A percentile compares a stretch with the other conserved stretches of the same genome.
Conservation (phyloP, 2,888 invertebrate genomes). For the Pollenia amentaria region DNA sequence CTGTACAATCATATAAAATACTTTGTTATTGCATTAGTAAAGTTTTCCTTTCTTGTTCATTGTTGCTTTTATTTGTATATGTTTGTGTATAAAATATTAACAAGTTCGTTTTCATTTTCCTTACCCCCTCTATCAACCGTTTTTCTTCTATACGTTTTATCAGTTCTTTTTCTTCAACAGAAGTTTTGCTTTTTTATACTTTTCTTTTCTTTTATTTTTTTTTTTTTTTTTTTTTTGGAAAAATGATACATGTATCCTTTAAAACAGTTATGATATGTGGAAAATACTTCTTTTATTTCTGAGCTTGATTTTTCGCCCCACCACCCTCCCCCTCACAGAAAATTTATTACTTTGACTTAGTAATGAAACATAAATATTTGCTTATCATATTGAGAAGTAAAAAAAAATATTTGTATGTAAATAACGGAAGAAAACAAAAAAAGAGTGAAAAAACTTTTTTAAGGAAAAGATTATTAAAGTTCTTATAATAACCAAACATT, state of each 20-base stretch:
- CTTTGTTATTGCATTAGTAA: conserved; percentile 67
- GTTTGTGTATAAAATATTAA: conserved; percentile 41
- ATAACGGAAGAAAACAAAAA: not conserved
- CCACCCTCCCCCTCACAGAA: not conserved
- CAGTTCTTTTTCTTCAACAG: conserved; percentile 9
- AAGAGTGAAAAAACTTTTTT: not conserved
- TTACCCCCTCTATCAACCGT: conserved; percentile 25
- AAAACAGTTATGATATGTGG: conserved; percentile 65
- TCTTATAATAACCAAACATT: conserved; percentile 26
- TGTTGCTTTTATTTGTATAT: conserved; percentile 18
- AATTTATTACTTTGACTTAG: conserved; percentile 73
- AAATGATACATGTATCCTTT: conserved; percentile 62
- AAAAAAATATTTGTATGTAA: conserved; percentile 9
- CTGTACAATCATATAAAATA: conserved; percentile 31
- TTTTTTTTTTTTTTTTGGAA: conserved; percentile 38
- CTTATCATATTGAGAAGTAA: conserved; percentile 62
- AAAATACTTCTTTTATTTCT: conserved; percentile 32
- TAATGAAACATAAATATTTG: conserved; percentile 73
- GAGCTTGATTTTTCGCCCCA: not conserved
- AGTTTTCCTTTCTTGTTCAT: conserved; percentile 41
- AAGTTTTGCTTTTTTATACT: conserved; percentile 3
- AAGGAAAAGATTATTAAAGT: conserved; percentile 53
- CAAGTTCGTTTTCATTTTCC: conserved; percentile 14
- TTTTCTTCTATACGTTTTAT: conserved; percentile 5
- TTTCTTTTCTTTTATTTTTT: conserved; percentile 11